phyloP scores from a whole-genome alignment of 1,140 invertebrate species.

The Habropoda laboriosa region DNA sequence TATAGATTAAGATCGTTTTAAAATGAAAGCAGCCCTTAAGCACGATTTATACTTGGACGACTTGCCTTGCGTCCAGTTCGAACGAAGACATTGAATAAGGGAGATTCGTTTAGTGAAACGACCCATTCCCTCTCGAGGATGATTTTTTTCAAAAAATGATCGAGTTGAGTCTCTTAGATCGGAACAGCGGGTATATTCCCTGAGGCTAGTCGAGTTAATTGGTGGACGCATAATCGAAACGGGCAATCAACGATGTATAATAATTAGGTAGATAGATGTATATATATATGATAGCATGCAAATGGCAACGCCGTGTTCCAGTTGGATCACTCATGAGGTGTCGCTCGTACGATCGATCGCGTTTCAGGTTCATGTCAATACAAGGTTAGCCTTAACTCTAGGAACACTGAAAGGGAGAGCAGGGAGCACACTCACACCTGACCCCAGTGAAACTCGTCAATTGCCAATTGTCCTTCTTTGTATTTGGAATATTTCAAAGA shows the following conservation, averaged over 20 bases:
- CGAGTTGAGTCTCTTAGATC: slow-evolving; percentile 22
- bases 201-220: slow-evolving; percentile 17
- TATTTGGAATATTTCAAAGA: slow-evolving; percentile 14
- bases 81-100: slow-evolving; percentile 58
- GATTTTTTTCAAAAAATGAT: slow-evolving; percentile 30
- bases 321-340: slow-evolving; percentile 75
- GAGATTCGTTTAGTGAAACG: slow-evolving; percentile 34
- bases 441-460: slow-evolving; percentile 80
- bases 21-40: slow-evolving; percentile 2
- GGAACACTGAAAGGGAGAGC: slow-evolving; percentile 76
- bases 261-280: slow-evolving; percentile 8
- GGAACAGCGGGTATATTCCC: slow-evolving; percentile 6
- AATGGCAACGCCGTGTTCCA: slow-evolving; percentile 76
- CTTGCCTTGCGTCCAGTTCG: slow-evolving; percentile 70
- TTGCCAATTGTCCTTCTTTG: slow-evolving; percentile 73
- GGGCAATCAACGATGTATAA: slow-evolving; percentile 51
- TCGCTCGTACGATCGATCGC: slow-evolving; percentile 69
- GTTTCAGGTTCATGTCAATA: slow-evolving; percentile 58
- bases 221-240: slow-evolving; percentile 50
- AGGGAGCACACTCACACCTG: slow-evolving; percentile 80
- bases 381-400: slow-evolving; percentile 72
- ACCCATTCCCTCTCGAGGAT: slow-evolving; percentile 19
- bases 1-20: neutral
- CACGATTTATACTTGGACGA: slow-evolving; percentile 50
- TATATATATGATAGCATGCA: slow-evolving; percentile 63